These are phyloP conservation scores for Maniola hyperantus DNA, from an alignment of 2,888 invertebrate species.

Conservation along the genomic window DNA sequence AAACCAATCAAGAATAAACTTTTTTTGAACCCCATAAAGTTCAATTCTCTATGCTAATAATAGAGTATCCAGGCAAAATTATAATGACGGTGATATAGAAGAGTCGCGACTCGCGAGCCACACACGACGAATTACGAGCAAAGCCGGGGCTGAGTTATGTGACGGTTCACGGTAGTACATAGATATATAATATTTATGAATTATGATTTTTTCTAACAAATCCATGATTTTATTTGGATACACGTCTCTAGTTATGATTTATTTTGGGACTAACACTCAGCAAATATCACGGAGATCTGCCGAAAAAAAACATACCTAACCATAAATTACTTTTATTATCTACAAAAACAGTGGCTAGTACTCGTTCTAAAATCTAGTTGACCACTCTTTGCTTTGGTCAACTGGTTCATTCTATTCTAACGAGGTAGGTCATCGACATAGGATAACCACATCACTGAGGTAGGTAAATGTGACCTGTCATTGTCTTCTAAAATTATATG, in stretches of 20 bases:
- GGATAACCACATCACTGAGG: too few species aligned
- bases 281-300: neutral
- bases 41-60: conserved; percentile 45
- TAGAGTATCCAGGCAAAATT: conserved; percentile 53
- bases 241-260: conserved; percentile 17
- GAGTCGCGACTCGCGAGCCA: conserved; percentile 78
- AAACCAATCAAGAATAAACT: conserved; percentile 44
- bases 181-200: conserved; percentile 67
- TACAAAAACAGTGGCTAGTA: too few species aligned
- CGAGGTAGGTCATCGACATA: too few species aligned
- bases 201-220: conserved; percentile 63
- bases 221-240: conserved; percentile 29
- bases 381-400: too few species aligned
- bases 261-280: neutral
- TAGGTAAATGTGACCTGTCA: too few species aligned
- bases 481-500: too few species aligned
- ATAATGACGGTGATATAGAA: conserved; percentile 59
- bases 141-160: conserved; percentile 71
- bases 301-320: conserved; percentile 1
- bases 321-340: neutral
- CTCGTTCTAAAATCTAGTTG: too few species aligned
- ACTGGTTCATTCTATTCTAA: too few species aligned
- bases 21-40: conserved; percentile 45
- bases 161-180: conserved; percentile 64
- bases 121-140: conserved; percentile 80